Conservation (phyloP, 2,797 vertebrate genomes). For the Catamblyrhynchus diadema region DNA sequence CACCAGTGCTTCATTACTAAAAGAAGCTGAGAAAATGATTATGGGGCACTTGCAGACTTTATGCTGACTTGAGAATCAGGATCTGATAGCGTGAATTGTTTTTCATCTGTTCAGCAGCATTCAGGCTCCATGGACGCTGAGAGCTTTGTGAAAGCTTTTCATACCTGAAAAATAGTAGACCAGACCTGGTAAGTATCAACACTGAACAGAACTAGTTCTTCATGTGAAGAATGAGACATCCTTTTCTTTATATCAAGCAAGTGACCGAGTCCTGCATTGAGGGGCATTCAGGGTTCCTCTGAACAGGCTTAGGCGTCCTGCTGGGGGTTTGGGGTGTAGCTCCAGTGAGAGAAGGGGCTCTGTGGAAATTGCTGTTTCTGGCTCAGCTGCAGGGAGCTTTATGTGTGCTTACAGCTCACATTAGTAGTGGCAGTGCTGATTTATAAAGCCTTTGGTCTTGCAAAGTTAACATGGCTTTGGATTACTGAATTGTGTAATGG, state of each 20-base stretch:
- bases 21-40: not conserved
- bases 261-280: not conserved
- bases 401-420: not conserved
- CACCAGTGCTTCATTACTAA: not conserved
- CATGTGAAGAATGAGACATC: not conserved
- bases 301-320: not conserved
- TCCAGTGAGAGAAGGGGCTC: not conserved
- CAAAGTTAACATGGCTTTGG: not conserved
- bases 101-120: conserved; percentile 54
- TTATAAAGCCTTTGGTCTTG: not conserved
- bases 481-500: not conserved
- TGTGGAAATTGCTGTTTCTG: not conserved
- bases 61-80: not conserved
- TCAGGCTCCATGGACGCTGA: not conserved
- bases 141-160: conserved; percentile 20
- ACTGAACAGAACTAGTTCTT: not conserved
- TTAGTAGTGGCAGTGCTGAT: not conserved
- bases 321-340: not conserved
- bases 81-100: conserved; percentile 16
- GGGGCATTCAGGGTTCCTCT: not conserved
- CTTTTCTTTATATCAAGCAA: not conserved
- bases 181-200: not conserved
- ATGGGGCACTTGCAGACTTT: not conserved
- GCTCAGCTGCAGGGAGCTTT: not conserved
- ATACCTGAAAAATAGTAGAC: not conserved